Evolutionary conservation across 2,797 vertebrate genomes (phyloP).

Genomic region (Pangasius krempfi): DNA sequence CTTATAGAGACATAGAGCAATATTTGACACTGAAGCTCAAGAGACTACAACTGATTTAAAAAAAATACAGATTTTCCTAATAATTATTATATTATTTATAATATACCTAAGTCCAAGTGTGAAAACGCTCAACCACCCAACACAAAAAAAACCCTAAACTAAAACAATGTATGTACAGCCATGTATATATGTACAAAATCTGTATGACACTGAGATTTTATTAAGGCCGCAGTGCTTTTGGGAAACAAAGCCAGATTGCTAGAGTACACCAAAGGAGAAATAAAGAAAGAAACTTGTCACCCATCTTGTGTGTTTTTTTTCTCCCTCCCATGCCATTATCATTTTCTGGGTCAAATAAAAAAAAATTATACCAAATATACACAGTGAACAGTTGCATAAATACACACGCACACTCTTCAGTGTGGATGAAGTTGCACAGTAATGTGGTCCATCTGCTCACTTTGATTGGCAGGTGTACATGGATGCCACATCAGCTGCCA

Average conservation of each 20-base stretch:
- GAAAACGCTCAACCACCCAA: not conserved
- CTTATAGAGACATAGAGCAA: not conserved
- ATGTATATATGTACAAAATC: not conserved
- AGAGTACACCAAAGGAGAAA: slow-evolving; percentile 17
- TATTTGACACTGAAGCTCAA: not conserved
- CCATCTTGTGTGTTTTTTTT: not conserved
- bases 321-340: not conserved
- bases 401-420: slow-evolving; percentile 19
- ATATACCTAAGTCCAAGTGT: not conserved
- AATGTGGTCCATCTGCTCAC: slow-evolving; percentile 60
- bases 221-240: slow-evolving; percentile 18
- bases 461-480: slow-evolving; percentile 79
- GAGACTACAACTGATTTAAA: not conserved
- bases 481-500: slow-evolving; percentile 74
- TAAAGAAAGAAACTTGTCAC: not conserved
- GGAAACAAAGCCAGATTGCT: slow-evolving; percentile 13
- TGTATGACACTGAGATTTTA: slow-evolving; percentile 1
- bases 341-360: slow-evolving; percentile 29
- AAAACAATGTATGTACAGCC: not conserved
- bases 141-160: not conserved
- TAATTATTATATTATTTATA: not conserved
- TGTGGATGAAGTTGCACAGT: slow-evolving; percentile 32
- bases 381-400: not conserved
- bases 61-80: not conserved
- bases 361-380: not conserved